Conservation (phyloP, 2,888 invertebrate species). For the Cryptocephalus primarius region DNA sequence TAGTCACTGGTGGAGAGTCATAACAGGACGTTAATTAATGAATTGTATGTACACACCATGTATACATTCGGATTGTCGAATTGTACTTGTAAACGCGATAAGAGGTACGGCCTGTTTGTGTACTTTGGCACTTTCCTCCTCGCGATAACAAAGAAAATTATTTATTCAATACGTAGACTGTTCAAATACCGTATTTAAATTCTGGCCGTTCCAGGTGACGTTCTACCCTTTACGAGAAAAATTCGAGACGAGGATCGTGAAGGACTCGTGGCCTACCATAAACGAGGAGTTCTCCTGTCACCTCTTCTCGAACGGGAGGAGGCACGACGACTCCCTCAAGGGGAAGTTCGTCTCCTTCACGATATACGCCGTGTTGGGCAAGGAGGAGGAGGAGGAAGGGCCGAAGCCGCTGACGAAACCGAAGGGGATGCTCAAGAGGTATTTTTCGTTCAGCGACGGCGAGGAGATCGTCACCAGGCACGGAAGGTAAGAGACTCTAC, state of each 20-base stretch:
- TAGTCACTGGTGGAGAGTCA: no score
- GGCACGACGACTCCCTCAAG: slow-evolving; percentile 47
- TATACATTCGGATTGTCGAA: no score
- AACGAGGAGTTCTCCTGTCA: slow-evolving; percentile 68
- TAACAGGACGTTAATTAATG: no score
- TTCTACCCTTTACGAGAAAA: slow-evolving; percentile 66
- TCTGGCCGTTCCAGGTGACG: slow-evolving; percentile 49
- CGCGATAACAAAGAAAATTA: no score
- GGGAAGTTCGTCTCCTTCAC: slow-evolving; percentile 59
- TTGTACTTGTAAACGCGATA: no score
- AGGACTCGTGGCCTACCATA: slow-evolving; percentile 70
- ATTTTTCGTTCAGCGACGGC: slow-evolving; percentile 37
- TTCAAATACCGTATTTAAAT: no score
- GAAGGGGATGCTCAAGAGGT: slow-evolving; percentile 15
- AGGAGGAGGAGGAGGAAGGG: slow-evolving; percentile 34
- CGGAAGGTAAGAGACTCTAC: slow-evolving; percentile 1
- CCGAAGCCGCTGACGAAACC: slow-evolving; percentile 19
- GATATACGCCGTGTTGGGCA: slow-evolving; percentile 55
- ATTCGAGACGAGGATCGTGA: slow-evolving; percentile 61
- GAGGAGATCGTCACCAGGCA: slow-evolving; percentile 13
- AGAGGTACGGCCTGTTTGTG: no score
- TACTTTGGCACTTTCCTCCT: no score
- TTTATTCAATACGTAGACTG: no score
- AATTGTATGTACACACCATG: no score
- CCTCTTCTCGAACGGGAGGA: slow-evolving; percentile 41